Conservation (phyloP, 2,113 vertebrate genomes). For the Laticauda colubrina region DNA sequence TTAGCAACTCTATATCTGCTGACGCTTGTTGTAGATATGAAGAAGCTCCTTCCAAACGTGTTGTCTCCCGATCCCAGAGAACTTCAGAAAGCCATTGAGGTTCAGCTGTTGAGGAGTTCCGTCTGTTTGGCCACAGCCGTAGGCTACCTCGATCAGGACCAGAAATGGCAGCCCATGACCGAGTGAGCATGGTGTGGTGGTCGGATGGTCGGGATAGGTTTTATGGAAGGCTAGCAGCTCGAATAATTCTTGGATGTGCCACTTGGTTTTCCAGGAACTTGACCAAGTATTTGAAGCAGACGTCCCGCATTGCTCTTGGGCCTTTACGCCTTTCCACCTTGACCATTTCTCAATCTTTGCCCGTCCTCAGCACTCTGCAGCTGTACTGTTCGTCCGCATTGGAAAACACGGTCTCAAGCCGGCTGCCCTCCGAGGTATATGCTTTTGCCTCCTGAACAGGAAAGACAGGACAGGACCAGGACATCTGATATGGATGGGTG, state of each 20-base stretch:
- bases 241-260: not conserved
- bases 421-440: constrained; percentile 81
- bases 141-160: constrained; percentile 80
- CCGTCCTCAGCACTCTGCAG: constrained; percentile 87
- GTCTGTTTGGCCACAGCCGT: constrained; percentile 81
- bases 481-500: not conserved
- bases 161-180: constrained; percentile 76
- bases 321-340: constrained; percentile 90
- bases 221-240: not conserved
- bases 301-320: constrained; percentile 86
- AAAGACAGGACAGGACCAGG: not conserved
- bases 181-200: constrained; percentile 74
- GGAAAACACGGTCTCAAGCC: constrained; percentile 86
- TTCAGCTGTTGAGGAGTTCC: constrained; percentile 91
- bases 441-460: not conserved
- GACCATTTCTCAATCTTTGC: constrained; percentile 83
- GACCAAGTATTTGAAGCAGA: constrained; percentile 93
- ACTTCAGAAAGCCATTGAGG: constrained; percentile 95
- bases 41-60: constrained; percentile 89
- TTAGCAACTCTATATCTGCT: constrained; percentile 25
- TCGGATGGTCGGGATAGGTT: no score
- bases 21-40: constrained; percentile 81
- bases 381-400: constrained; percentile 86
- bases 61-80: constrained; percentile 93
- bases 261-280: constrained; percentile 72